Percentiles rank a stretch among this genome's conserved stretches.
These are phyloP conservation scores for Chrysomallon squamiferum DNA, from an alignment of 1,140 invertebrate genomes.

Conservation along the genomic window DNA sequence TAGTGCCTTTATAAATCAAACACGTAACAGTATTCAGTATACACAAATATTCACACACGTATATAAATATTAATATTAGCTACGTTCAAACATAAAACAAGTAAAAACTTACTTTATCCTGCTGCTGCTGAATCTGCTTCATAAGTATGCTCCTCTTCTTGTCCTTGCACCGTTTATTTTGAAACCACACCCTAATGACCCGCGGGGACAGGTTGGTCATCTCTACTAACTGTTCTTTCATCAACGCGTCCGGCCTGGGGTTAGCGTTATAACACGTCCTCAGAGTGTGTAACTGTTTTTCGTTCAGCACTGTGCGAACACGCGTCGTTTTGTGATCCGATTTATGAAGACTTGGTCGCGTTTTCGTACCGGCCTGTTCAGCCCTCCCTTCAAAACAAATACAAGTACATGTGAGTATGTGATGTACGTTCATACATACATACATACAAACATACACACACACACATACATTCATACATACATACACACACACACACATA, in stretches of 20 bases:
- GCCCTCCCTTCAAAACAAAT: background rate
- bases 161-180: slow-evolving; percentile 99
- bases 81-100: too few relatives aligned
- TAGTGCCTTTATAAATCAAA: too few relatives aligned
- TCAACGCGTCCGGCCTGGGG: slow-evolving; percentile 95
- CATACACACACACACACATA: background rate
- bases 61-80: too few relatives aligned
- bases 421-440: background rate
- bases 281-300: slow-evolving; percentile 97
- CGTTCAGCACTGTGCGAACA: slow-evolving; percentile 96
- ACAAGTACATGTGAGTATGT: too few relatives aligned
- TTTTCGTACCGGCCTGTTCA: slow-evolving; percentile 11
- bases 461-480: background rate
- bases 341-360: slow-evolving; percentile 41
- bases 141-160: slow-evolving; percentile 97
- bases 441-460: too few relatives aligned
- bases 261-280: slow-evolving; percentile 92
- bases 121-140: slow-evolving; percentile 97
- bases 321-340: slow-evolving; percentile 84
- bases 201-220: slow-evolving; percentile 95
- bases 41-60: too few relatives aligned
- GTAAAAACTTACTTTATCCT: slow-evolving; percentile 69
- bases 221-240: slow-evolving; percentile 99
- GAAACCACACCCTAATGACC: slow-evolving; percentile 97
- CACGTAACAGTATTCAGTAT: too few relatives aligned